phyloP scores from a whole-genome alignment of 2,113 vertebrate genomes.

The Oceanodroma tethys region DNA sequence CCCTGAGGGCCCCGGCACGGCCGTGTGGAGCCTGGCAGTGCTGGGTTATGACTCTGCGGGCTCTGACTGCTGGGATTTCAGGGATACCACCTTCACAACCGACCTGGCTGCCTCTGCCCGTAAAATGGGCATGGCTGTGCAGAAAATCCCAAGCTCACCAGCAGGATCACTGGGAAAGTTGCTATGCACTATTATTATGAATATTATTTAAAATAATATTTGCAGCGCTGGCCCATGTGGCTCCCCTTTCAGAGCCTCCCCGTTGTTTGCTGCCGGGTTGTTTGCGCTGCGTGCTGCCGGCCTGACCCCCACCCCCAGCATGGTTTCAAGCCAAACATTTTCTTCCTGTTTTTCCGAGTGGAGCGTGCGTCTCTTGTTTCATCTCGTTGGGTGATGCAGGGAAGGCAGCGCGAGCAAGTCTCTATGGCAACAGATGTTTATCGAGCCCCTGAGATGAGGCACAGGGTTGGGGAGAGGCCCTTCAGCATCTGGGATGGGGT shows the following conservation, averaged over 20 bases:
- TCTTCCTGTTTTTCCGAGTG: constrained; percentile 55
- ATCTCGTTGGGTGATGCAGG: constrained; percentile 49
- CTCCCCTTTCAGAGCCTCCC: constrained; percentile 17
- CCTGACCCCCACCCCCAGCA: constrained; percentile 16
- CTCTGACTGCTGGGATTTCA: neutral
- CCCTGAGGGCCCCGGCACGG: rapidly evolving
- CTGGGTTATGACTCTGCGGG: neutral
- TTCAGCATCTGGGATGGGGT: neutral
- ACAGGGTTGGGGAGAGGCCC: neutral
- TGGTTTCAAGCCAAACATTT: constrained; percentile 60
- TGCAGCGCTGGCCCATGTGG: rapidly evolving
- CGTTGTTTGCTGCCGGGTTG: neutral
- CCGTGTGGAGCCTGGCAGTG: rapidly evolving
- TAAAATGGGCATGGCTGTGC: rapidly evolving
- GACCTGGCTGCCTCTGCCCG: neutral
- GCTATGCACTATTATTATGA: neutral
- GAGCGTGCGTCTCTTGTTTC: constrained; percentile 58
- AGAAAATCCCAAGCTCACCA: neutral
- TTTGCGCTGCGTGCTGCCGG: neutral
- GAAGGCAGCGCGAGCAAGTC: constrained; percentile 17
- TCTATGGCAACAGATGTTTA: constrained; percentile 74
- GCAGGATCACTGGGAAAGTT: neutral
- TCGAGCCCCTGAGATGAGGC: constrained; percentile 52
- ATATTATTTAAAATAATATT: neutral
- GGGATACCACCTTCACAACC: rapidly evolving